Evolutionary conservation across 2,113 vertebrate species (phyloP), one percentile per base, ranked within the genome.

Genomic region (Acrocephalus arundinaceus): DNA sequence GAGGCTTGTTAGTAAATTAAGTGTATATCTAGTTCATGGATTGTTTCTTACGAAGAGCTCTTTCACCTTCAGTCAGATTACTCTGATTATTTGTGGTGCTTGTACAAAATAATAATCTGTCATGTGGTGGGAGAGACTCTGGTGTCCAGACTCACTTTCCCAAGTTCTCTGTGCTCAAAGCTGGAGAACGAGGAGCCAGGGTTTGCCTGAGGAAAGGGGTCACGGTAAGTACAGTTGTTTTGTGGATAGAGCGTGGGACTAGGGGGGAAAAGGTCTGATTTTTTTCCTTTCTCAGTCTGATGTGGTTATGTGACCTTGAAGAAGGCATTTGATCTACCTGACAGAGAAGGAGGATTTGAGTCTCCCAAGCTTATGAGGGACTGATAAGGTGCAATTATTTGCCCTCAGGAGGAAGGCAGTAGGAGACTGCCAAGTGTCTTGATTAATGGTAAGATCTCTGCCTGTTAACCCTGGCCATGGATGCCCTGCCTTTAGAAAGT

Each of bases 1-100:
- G 90, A 95, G 96, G 80, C 96, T 96, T 81, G 76, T 93, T 89
- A 95, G 93, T 96, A 95, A 92, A 93, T 89, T 89, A 86, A 93
- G 90, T 94, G 86, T 86, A 70, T 95, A 68, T 49, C 76, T 95
- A 89, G 68, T 84, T 84, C n/a, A 84, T 45, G 45, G 76, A 73
- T 90, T 79, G 54, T 90, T 94, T 84, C 85, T 87, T 78, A 89
- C 1, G n/a, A 94, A 89, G 88, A 96, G 66, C 90, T 95, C 92
- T 86, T 92, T 96, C 90, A 86, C 80, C 77, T 84, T 94, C 65
- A 86, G 91, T 95, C 87, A 93, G 90, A 85, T 94, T 87, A 87
- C 92, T 95, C 89, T 85, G 93, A 95, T 95, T 74, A 85, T 84
- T 71, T 89, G 92, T 92, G 96, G 94, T 96, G 94, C 88, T 93